Conservation (phyloP, 2,113 vertebrate genomes). For the Callopanchax toddi region DNA sequence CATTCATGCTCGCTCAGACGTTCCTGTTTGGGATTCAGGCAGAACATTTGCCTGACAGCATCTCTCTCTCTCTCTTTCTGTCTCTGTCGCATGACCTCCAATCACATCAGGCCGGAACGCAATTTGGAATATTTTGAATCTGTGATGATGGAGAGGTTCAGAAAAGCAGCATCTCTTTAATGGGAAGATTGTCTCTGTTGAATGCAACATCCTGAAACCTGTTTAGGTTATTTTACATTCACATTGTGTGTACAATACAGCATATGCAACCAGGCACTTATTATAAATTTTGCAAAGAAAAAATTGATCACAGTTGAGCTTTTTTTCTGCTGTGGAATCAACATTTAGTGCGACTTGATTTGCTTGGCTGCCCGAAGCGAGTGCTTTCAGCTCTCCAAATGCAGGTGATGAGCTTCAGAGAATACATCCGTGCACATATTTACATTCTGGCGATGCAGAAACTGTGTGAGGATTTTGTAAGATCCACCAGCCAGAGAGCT, state of each 20-base stretch:
- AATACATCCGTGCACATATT: conserved; percentile 28
- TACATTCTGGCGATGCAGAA: conserved; percentile 44
- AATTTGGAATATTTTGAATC: conserved; percentile 46
- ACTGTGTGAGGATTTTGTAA: conserved; percentile 21
- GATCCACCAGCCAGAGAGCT: conserved; percentile 39
- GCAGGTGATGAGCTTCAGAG: conserved; percentile 44
- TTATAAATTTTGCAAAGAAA: conserved; percentile 12
- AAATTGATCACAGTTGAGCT: conserved; percentile 30
- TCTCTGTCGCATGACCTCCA: conserved; percentile 40
- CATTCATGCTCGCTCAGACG: conserved; percentile 43
- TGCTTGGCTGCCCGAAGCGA: conserved; percentile 24
- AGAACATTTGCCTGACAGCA: conserved; percentile 70
- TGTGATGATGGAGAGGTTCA: conserved; percentile 30
- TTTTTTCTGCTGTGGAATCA: conserved; percentile 35
- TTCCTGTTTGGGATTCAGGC: conserved; percentile 49
- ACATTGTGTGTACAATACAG: not conserved
- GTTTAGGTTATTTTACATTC: too few relatives aligned
- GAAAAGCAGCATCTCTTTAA: conserved; percentile 44
- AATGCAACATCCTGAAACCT: too few relatives aligned
- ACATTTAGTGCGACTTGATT: conserved; percentile 20
- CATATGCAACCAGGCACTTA: not conserved
- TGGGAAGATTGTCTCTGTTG: conserved; percentile 21
- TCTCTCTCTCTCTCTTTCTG: conserved; percentile 44
- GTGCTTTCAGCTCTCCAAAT: conserved; percentile 5
- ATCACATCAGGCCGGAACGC: conserved; percentile 54